Evolutionary conservation across 1,140 invertebrate species (phyloP).

Genomic region (Drosophila erecta): DNA sequence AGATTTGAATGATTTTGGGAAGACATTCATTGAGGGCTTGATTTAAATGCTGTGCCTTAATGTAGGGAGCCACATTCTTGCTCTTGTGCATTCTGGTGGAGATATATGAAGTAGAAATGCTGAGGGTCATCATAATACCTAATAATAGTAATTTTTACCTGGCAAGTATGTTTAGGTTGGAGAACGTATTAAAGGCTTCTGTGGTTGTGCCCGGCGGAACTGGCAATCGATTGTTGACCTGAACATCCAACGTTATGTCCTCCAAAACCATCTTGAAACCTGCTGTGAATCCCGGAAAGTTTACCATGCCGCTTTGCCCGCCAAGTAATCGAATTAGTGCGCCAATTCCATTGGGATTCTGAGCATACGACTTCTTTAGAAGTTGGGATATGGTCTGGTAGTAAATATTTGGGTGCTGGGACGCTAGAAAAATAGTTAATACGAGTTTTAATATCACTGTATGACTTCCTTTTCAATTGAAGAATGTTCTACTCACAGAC

Average conservation of each 20-base stretch:
- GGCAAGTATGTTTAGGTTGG: slow-evolving; percentile 69
- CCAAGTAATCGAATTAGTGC: slow-evolving; percentile 85
- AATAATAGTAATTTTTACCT: slow-evolving; percentile 41
- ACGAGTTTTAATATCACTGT: neutral
- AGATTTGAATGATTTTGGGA: slow-evolving; percentile 77
- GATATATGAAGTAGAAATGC: neutral
- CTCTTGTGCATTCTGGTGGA: slow-evolving; percentile 69
- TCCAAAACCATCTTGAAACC: slow-evolving; percentile 85
- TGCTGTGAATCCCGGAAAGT: slow-evolving; percentile 85
- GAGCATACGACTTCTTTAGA: slow-evolving; percentile 62
- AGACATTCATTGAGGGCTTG: slow-evolving; percentile 76
- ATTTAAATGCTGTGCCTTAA: slow-evolving; percentile 54
- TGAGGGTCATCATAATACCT: neutral
- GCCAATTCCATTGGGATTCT: slow-evolving; percentile 80
- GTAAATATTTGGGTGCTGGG: slow-evolving; percentile 79
- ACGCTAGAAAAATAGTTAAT: slow-evolving; percentile 43
- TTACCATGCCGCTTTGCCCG: slow-evolving; percentile 84
- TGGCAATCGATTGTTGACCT: slow-evolving; percentile 71
- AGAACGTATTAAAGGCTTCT: slow-evolving; percentile 76
- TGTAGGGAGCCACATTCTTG: slow-evolving; percentile 58
- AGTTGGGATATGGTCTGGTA: slow-evolving; percentile 81
- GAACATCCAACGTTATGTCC: slow-evolving; percentile 73
- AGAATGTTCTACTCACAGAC: slow-evolving; percentile 64
- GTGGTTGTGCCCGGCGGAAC: slow-evolving; percentile 43
- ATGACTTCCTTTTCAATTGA: too few species aligned